A percentile compares a stretch with the other conserved stretches of the same genome.
phyloP scores from a whole-genome alignment of 2,797 vertebrate genomes.

The Onychomys leucogaster region DNA sequence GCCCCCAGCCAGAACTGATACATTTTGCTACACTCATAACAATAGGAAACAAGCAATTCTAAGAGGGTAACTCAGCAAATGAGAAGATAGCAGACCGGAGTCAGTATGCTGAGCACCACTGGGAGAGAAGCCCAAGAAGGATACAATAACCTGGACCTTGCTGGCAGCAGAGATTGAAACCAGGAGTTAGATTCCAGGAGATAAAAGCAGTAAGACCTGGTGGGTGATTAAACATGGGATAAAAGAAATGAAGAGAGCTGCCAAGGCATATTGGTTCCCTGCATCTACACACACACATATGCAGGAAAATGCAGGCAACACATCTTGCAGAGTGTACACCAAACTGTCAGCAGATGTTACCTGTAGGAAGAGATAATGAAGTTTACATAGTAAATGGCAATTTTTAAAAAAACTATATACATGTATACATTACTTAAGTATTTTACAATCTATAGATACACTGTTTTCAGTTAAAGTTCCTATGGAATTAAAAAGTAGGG shows the following conservation, averaged over 20 bases:
- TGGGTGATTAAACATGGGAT: not conserved
- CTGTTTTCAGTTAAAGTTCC: conserved; percentile 49
- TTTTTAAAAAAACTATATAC: not conserved
- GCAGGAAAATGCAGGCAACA: not conserved
- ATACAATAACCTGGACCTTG: not conserved
- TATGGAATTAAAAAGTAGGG: conserved; percentile 28
- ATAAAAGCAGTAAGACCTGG: conserved; percentile 44
- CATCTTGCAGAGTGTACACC: not conserved
- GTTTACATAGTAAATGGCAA: conserved; percentile 55
- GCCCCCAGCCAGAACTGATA: not conserved
- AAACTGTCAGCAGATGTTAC: conserved; percentile 46
- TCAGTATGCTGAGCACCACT: not conserved
- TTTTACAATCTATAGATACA: conserved; percentile 57
- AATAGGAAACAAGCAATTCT: conserved; percentile 14
- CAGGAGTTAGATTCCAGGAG: not conserved
- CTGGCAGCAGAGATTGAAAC: not conserved
- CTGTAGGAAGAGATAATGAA: conserved; percentile 13
- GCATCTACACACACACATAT: conserved; percentile 52
- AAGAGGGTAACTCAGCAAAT: conserved; percentile 31
- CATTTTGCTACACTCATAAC: not conserved
- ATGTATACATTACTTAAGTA: conserved; percentile 56
- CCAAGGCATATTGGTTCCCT: conserved; percentile 17
- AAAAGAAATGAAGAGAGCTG: conserved; percentile 34
- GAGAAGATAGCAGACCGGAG: not conserved
- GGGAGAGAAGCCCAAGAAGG: not conserved